Base-by-base conservation (phyloP, 2,888 invertebrate genomes). In the Colletes collaris region DNA sequence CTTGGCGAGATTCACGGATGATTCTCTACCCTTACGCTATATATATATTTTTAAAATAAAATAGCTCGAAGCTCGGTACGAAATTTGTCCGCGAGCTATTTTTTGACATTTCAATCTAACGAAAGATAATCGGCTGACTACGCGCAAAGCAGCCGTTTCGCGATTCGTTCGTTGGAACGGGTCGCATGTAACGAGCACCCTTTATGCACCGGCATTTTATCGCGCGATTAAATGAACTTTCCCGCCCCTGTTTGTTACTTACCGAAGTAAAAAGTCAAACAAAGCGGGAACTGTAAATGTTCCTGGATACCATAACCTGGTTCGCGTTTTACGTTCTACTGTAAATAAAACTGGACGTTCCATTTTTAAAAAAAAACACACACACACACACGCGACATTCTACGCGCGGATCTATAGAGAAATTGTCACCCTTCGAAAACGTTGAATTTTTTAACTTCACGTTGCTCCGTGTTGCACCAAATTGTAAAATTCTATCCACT, bases 241-340 rank as follows among this genome's bases (percentile, higher is more conserved):
- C 68, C n/a, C n/a, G 60, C 50, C 19, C 19, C 35, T 37, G 44
- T 13, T 50, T 71, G 49, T 71, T 65, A 71, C 65, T 58, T 40
- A 8, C 46, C 55, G 37, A 70, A 55, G 70, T 55, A 53, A 70
- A 70, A 70, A 63, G 63, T 55, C 44, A 63, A 46, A 70, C 70
- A 35, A 55, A 63, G 16, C 16, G 55, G 35, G 63, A 63, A 0
- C 44, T 7, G n/a, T 46, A 55, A 46, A 8, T 8, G 44, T 46
- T 46, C 44, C 44, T 6, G 40, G 40, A 6, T 40, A 40, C 40
- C 40, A 4, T 40, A 40, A 40, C 40, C 5, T 40, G 27, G 27
- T 27, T 27, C 27, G 27, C 40, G 40, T 40, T 40, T 40, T 7
- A 40, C 40, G 27, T 27, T 27, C 27, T 0, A 27, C 27, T 27